Conservation (phyloP, 1,140 invertebrate species). For the Platorchestia sp. region DNA sequence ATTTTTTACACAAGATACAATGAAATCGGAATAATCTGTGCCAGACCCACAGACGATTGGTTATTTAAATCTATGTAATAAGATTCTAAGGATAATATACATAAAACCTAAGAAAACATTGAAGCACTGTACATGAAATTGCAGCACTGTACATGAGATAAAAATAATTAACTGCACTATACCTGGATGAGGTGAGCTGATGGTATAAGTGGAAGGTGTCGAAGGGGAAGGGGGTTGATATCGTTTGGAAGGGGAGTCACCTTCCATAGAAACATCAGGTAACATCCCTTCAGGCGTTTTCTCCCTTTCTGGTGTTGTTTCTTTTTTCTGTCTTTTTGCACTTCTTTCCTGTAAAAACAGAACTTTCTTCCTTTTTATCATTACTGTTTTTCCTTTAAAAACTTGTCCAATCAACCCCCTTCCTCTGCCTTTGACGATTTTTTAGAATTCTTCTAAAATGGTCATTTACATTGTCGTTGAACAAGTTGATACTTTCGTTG, state of each 20-base stretch:
- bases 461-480: constrained; percentile 6
- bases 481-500: neutral
- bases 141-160: constrained; percentile 39
- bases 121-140: neutral
- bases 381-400: constrained; percentile 9
- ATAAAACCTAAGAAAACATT: neutral
- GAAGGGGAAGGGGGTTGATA: neutral
- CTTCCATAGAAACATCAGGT: constrained; percentile 49
- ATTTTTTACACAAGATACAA: constrained; percentile 1
- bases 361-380: too few relatives aligned
- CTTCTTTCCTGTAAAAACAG: too few relatives aligned
- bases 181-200: neutral
- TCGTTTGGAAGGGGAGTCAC: constrained; percentile 33
- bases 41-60: constrained; percentile 47
- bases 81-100: too few relatives aligned
- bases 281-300: constrained; percentile 49
- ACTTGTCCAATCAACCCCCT: constrained; percentile 1
- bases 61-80: constrained; percentile 46
- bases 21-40: neutral
- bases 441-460: neutral
- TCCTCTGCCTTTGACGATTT: neutral
- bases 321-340: constrained; percentile 29
- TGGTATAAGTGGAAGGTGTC: neutral
- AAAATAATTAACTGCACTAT: constrained; percentile 16
- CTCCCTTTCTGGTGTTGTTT: constrained; percentile 47